A percentile compares a stretch with the other conserved stretches of the same genome.
phyloP scores from a whole-genome alignment of 2,113 vertebrate genomes.

The Nannospalax galili region DNA sequence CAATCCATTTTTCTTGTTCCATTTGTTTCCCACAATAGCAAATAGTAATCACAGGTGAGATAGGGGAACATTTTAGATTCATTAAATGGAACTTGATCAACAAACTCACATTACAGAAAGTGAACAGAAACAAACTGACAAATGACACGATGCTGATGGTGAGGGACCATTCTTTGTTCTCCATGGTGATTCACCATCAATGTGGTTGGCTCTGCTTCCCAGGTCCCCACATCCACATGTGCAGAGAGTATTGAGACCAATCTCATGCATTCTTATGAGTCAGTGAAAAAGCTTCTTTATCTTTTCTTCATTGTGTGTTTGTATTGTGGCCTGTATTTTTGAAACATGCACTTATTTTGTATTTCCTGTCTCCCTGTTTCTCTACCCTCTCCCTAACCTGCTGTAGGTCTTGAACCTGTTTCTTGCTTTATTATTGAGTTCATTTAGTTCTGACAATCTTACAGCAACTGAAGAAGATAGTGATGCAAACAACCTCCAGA shows the following conservation, averaged over 20 bases:
- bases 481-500: slow-evolving; percentile 94
- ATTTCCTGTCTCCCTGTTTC: neutral
- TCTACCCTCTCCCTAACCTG: neutral
- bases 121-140: neutral
- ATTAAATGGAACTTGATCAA: neutral
- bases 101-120: neutral
- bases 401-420: slow-evolving; percentile 96
- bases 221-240: too few species aligned
- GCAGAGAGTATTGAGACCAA: rapidly evolving
- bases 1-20: neutral
- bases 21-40: neutral
- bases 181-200: neutral
- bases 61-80: neutral
- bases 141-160: neutral
- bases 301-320: neutral
- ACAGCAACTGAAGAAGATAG: slow-evolving; percentile 90
- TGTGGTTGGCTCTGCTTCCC: neutral
- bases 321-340: neutral
- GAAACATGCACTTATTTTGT: slow-evolving; percentile 5
- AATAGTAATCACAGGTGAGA: neutral
- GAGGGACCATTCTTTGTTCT: neutral
- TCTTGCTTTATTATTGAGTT: slow-evolving; percentile 96
- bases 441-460: slow-evolving; percentile 98
- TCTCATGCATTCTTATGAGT: neutral
- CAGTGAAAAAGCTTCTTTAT: neutral